These are phyloP conservation scores for Pedicia rivosa DNA, from an alignment of 2,888 invertebrate genomes.

Conservation along the genomic window DNA sequence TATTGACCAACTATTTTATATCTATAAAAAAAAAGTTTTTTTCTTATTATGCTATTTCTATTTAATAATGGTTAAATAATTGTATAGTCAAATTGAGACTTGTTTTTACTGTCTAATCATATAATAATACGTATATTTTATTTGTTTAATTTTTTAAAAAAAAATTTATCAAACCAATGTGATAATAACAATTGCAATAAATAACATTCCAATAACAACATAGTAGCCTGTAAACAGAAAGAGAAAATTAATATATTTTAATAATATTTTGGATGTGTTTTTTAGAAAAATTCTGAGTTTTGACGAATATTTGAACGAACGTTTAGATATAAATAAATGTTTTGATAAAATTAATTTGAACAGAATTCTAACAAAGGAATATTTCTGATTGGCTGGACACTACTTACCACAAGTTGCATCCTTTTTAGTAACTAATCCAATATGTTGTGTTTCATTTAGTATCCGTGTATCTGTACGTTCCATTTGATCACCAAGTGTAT, in stretches of 20 bases:
- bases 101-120: too few species aligned
- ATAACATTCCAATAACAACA: constrained; percentile 50
- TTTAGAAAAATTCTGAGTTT: too few species aligned
- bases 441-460: constrained; percentile 45
- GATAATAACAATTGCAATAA: constrained; percentile 48
- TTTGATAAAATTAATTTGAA: constrained; percentile 2
- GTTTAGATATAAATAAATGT: constrained; percentile 4
- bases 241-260: constrained; percentile 9
- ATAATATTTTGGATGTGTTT: too few species aligned
- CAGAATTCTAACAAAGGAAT: neutral
- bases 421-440: constrained; percentile 45
- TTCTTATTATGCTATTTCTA: too few species aligned
- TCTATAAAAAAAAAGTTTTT: too few species aligned
- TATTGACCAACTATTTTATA: too few species aligned
- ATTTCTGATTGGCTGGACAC: too few species aligned
- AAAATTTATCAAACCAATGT: constrained; percentile 26
- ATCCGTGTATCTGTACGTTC: constrained; percentile 54
- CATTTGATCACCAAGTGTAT: constrained; percentile 55
- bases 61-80: too few species aligned
- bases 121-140: too few species aligned
- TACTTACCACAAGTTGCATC: constrained; percentile 51
- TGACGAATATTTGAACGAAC: constrained; percentile 4
- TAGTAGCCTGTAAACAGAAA: constrained; percentile 41
- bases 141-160: too few species aligned
- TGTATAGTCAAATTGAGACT: too few species aligned